Conservation (phyloP, 2,797 vertebrate genomes). For the Dipus sagitta region DNA sequence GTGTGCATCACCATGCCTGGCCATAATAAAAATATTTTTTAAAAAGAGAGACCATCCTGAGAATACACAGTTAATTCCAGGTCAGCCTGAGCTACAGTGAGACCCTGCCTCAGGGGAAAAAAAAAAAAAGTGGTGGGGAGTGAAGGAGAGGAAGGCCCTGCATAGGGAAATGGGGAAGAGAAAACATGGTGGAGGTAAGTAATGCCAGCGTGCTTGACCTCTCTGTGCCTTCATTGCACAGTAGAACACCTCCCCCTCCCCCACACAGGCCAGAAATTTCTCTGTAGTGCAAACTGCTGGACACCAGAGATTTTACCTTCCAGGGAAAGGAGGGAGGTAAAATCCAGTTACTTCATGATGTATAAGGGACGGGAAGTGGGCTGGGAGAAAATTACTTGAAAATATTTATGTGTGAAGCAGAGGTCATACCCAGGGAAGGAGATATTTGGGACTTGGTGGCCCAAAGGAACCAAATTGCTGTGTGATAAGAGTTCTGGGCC, state of each 20-base stretch:
- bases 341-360: neutral
- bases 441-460: neutral
- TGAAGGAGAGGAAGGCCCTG: neutral
- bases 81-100: no score
- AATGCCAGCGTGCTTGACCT: rapidly evolving
- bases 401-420: neutral
- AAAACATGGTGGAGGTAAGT: neutral
- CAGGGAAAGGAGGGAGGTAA: no score
- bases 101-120: no score
- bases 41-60: no score
- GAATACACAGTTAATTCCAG: no score
- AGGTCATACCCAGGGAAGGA: neutral
- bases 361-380: neutral
- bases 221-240: neutral
- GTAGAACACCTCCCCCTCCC: neutral
- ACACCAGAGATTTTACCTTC: no score
- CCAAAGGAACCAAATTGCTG: neutral
- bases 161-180: neutral
- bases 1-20: no score
- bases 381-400: neutral
- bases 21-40: no score
- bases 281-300: neutral
- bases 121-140: neutral
- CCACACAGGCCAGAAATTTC: neutral
- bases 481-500: neutral